Evolutionary conservation across 2,888 invertebrate genomes (phyloP), one percentile per base, ranked within the genome.

Genomic region (Mesoligia furuncula): DNA sequence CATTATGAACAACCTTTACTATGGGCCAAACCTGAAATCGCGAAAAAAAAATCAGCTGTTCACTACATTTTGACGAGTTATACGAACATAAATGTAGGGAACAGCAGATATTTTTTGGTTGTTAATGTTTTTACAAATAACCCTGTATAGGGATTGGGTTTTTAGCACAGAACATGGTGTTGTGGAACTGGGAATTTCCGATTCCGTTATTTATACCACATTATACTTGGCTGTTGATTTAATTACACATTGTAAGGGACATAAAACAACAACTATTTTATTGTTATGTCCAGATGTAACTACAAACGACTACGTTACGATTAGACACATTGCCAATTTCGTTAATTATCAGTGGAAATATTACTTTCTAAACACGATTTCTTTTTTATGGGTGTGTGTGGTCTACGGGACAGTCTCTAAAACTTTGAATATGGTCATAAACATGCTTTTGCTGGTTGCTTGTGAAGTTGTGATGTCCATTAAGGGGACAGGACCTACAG

Each of bases 351-450:
- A 57, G 48, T 85, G 45, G 65, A 68, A 75, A 72, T 85, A 82
- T 77, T 73, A 85, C 86, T 83, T 83, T 83, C 74, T 68, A 76
- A 80, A 66, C 48, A 66, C 61, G 74, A 78, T 78, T 80, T 74
- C 36, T 62, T 75, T 81, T 80, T 85, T 79, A 45, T 62, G 62
- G 48, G 11, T 3, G 9, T 59, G 36, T 66, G 45, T n/a, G 13
- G 13, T 48, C n/a, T 51, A 39, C n/a, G 75, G 24, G 72, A 39
- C 39, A 45, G 15, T 67, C 15, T 68, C 6, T 20, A 8, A 9
- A 57, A 57, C 13, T 13, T 45, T 57, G 24, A 75, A 61, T 45
- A 48, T 15, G 59, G 4, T 27, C 15, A 65, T 61, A 15, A 31
- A 51, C 13, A 48, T 17, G n/a, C 0, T 81, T 36, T 6, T 9